A percentile compares a stretch with the other conserved stretches of the same genome.
Evolutionary conservation across 2,113 vertebrate genomes (phyloP).

Genomic region (Callithrix jacchus): DNA sequence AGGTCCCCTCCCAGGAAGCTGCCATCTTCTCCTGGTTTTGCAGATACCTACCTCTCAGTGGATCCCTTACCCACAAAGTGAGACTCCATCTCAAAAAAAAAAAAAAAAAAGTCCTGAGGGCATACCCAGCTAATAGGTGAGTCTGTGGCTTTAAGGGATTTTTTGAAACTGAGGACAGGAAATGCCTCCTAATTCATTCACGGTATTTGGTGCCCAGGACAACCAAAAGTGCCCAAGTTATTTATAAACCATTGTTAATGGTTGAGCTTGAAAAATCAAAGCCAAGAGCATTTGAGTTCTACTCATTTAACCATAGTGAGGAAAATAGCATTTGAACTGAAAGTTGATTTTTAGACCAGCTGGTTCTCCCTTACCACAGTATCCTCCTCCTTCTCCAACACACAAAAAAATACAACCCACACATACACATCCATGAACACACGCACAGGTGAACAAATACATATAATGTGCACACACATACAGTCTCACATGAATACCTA

Average conservation of each 20-base stretch:
- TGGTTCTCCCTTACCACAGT: background rate
- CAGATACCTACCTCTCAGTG: background rate
- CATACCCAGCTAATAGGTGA: background rate
- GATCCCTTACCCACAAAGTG: no score
- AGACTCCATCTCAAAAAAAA: no score
- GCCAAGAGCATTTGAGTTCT: background rate
- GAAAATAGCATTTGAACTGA: background rate
- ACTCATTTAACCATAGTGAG: background rate
- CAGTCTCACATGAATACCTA: background rate
- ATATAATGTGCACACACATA: accelerated
- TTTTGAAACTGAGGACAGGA: background rate
- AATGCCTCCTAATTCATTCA: background rate
- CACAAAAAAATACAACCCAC: background rate
- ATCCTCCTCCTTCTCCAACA: background rate
- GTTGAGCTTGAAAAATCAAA: background rate
- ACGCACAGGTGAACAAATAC: background rate
- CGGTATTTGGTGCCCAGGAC: background rate
- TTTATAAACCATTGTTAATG: background rate
- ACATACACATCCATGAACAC: background rate
- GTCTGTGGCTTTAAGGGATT: background rate
- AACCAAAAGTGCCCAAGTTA: background rate
- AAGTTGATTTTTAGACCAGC: background rate
- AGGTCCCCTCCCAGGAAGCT: background rate
- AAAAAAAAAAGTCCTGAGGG: no score
- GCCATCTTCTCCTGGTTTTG: background rate